Conservation (phyloP, 2,888 invertebrate genomes). For the Sminthurides aquaticus region DNA sequence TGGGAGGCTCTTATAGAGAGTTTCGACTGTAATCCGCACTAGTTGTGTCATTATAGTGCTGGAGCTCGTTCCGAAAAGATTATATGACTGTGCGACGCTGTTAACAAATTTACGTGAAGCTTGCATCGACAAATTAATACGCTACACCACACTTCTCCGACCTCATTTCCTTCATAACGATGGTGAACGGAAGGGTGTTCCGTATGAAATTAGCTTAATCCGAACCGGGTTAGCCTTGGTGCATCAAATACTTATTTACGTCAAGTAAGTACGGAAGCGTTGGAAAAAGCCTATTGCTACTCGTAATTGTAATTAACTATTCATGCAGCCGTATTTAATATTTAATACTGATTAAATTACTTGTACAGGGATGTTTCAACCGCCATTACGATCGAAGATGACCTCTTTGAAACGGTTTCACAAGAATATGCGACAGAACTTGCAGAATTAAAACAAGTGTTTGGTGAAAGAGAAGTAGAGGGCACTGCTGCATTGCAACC, state of each 20-base stretch:
- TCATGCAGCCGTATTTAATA: too few relatives aligned
- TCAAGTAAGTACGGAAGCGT: too few relatives aligned
- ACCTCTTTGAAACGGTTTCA: neutral
- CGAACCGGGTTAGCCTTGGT: slow-evolving; percentile 36
- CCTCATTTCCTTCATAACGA: slow-evolving; percentile 25
- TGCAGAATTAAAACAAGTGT: neutral
- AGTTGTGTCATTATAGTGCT: slow-evolving; percentile 17
- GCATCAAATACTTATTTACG: slow-evolving; percentile 35
- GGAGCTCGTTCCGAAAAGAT: slow-evolving; percentile 20
- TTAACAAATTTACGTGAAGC: slow-evolving; percentile 18
- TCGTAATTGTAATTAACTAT: too few relatives aligned
- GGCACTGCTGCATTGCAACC: neutral
- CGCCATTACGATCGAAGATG: neutral
- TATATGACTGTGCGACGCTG: slow-evolving; percentile 18
- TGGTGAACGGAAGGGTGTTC: slow-evolving; percentile 21
- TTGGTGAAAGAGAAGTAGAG: neutral
- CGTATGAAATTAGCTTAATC: slow-evolving; percentile 27
- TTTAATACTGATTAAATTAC: too few relatives aligned
- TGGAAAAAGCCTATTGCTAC: neutral
- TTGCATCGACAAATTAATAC: slow-evolving; percentile 30
- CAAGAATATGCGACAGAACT: neutral
- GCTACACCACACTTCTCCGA: slow-evolving; percentile 30
- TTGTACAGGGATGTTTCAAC: neutral
- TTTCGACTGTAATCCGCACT: neutral
- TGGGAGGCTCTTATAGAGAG: too few relatives aligned